phyloP scores from a whole-genome alignment of 2,888 invertebrate genomes.

The Prosapia bicincta region DNA sequence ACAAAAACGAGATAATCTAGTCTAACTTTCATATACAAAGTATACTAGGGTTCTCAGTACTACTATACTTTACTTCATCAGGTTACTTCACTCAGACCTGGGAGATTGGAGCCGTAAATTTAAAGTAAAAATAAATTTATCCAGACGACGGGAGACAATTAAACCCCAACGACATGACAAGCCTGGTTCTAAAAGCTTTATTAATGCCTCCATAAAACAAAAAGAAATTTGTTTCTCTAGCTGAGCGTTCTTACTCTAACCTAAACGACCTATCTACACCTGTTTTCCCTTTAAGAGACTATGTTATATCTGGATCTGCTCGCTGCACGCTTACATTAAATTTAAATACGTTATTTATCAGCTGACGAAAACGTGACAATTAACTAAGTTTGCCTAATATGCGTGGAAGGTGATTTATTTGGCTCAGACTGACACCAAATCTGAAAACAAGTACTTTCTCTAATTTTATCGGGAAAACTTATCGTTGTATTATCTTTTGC shows the following conservation, averaged over 20 bases:
- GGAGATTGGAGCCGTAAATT: not conserved
- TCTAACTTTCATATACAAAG: no score
- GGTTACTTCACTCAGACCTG: no score
- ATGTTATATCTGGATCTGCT: not conserved
- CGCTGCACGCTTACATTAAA: not conserved
- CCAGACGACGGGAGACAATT: not conserved
- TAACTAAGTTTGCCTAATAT: not conserved
- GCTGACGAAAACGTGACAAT: not conserved
- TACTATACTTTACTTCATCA: no score
- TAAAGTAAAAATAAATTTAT: not conserved
- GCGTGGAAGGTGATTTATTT: no score
- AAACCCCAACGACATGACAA: not conserved
- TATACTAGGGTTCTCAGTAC: no score
- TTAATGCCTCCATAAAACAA: not conserved
- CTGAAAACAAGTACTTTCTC: no score
- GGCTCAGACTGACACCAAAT: no score
- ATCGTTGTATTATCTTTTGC: no score
- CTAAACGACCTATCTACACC: not conserved
- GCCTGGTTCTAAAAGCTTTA: not conserved
- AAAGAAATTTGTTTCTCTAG: not conserved
- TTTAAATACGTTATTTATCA: not conserved
- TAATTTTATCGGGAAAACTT: no score
- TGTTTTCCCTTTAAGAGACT: not conserved
- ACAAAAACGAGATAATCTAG: no score
- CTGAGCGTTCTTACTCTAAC: not conserved